Evolutionary conservation across 2,888 invertebrate genomes (phyloP), one percentile per base, ranked within the genome.

Genomic region (Dioctria linearis): DNA sequence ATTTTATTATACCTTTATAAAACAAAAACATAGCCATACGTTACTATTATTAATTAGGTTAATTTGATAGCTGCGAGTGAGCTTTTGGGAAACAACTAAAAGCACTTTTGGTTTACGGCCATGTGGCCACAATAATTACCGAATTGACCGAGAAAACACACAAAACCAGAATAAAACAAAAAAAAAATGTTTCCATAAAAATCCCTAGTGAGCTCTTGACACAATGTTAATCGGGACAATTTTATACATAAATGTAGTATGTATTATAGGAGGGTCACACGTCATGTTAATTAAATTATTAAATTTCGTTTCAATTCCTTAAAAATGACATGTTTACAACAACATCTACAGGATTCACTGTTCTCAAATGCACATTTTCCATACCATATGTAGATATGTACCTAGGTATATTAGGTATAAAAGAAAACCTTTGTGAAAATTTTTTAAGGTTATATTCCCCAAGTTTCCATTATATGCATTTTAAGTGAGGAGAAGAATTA

Each of bases 111-210:
- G 51, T 11, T 6, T 39, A 13, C 54, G n/a, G 9, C 6, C 3
- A 54, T 51, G 46, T 71, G 54, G 51, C 25, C 71, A 71, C 71
- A 71, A 71, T 71, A 71, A 71, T 71, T 71, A 71, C 71, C 51
- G 71, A 71, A 71, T 71, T 71, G 71, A 71, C 71, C 71, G 71
- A 51, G 51, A 69, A 71, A 51, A 11, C 71, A 71, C 71, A 37
- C 5, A 3, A 40, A 9, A 6, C 8, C 46, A 5, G 5, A 5
- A 46, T 8, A 46, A 25, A 25, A 25, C 0, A 25, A 25, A 25
- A 25, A 25, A 25, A 25, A 25, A 25, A 11, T 42, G 6, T 67
- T 43, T 37, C 67, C 71, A 71, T 40, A 54, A 51, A 54, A 71
- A 54, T 54, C 71, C 71, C 71, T 9, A 51, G 71, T 39, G 71